phyloP scores from a whole-genome alignment of 2,113 vertebrate genomes.

The Chaetura pelagica region DNA sequence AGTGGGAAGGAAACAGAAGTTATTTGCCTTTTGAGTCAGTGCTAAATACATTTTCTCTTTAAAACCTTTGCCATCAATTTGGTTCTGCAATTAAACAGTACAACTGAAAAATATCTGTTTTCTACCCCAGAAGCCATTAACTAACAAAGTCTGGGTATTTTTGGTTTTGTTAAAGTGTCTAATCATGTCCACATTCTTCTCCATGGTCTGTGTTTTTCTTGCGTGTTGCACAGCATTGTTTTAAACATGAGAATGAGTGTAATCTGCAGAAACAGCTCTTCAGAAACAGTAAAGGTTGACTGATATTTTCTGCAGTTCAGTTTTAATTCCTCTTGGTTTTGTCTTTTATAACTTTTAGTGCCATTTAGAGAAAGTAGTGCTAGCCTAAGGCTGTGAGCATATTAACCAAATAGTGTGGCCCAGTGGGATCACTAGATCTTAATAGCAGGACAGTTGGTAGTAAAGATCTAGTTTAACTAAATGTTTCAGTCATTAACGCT shows the following conservation, averaged over 20 bases:
- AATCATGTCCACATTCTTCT: background rate
- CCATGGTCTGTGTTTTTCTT: background rate
- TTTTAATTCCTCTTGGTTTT: background rate
- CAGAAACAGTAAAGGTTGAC: background rate
- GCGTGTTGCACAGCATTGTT: background rate
- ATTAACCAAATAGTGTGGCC: background rate
- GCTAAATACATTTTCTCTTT: conserved; percentile 12
- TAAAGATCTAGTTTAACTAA: background rate
- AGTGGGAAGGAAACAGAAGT: background rate
- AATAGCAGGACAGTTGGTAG: background rate
- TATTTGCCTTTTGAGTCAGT: conserved; percentile 28
- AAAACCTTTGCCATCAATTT: background rate
- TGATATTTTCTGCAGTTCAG: background rate
- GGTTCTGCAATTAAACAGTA: background rate
- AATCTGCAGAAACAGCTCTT: background rate
- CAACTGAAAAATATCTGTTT: background rate
- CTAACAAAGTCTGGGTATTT: background rate
- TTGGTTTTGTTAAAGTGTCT: background rate
- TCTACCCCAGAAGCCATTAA: background rate
- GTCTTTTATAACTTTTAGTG: background rate
- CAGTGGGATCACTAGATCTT: background rate
- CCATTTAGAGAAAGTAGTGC: background rate
- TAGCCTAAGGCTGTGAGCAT: background rate
- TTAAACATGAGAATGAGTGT: background rate
- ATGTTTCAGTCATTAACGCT: background rate